Conservation (phyloP, 1,140 invertebrate species). For the Nephotettix cincticeps region DNA sequence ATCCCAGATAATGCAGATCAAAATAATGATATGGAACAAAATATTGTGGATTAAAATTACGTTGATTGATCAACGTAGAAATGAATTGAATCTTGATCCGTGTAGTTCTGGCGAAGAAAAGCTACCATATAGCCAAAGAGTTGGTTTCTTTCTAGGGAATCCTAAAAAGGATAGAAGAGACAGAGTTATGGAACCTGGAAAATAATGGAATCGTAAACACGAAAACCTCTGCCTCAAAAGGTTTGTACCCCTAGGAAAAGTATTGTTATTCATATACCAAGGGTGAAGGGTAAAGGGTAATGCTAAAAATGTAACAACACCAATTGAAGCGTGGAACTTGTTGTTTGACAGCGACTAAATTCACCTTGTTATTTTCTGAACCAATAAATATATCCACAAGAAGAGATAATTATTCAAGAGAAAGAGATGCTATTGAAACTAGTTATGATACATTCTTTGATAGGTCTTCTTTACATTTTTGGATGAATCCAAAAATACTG, state of each 20-base stretch:
- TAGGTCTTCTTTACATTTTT: slow-evolving; percentile 53
- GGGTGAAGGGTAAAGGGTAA: not conserved
- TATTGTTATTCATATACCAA: slow-evolving; percentile 1
- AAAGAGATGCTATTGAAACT: slow-evolving; percentile 44
- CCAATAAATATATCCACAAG: slow-evolving; percentile 38
- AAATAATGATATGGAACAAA: not conserved
- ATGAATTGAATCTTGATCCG: slow-evolving; percentile 3
- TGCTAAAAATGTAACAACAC: slow-evolving; percentile 33
- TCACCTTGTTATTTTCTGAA: slow-evolving; percentile 36
- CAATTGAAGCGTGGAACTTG: slow-evolving; percentile 37
- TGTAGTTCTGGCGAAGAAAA: not conserved
- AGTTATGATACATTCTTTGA: slow-evolving; percentile 50
- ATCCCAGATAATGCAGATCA: not conserved
- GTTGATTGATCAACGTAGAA: not conserved
- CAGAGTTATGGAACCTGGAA: not conserved
- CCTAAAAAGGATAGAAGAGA: slow-evolving; percentile 12
- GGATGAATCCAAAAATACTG: too few species aligned
- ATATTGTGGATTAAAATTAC: not conserved
- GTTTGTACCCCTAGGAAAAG: not conserved
- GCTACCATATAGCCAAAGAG: not conserved
- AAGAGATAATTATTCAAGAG: slow-evolving; percentile 38
- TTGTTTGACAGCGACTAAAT: slow-evolving; percentile 38
- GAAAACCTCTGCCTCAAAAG: slow-evolving; percentile 1
- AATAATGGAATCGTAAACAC: too few species aligned
- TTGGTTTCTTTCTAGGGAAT: not conserved